Percentiles rank a stretch among this genome's conserved stretches.
Evolutionary conservation across 2,888 invertebrate genomes (phyloP).

Genomic region (Oithona nana): DNA sequence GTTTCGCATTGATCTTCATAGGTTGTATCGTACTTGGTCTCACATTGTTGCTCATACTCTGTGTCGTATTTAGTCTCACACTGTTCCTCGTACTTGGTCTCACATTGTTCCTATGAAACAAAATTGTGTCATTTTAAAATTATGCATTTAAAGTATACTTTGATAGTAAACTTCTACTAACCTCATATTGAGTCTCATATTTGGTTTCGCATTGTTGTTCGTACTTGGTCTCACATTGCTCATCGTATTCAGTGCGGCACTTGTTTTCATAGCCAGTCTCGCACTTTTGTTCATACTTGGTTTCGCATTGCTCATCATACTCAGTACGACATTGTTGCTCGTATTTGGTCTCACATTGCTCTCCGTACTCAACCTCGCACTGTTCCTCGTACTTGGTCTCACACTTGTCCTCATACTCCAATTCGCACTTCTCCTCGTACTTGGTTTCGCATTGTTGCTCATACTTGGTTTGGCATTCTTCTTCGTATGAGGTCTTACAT

Average conservation of each 20-base stretch:
- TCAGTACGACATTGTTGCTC: slow-evolving; percentile 17
- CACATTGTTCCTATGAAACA: slow-evolving; percentile 13
- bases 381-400: slow-evolving; percentile 9
- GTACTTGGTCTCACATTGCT: slow-evolving; percentile 17
- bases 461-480: slow-evolving; percentile 16
- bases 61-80: slow-evolving; percentile 17
- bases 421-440: slow-evolving; percentile 16
- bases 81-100: slow-evolving; percentile 17
- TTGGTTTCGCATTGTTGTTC: slow-evolving; percentile 15
- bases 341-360: slow-evolving; percentile 16
- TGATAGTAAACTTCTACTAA: no score
- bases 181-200: slow-evolving; percentile 12
- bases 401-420: slow-evolving; percentile 15
- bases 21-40: slow-evolving; percentile 8
- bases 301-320: slow-evolving; percentile 16
- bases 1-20: slow-evolving; percentile 12
- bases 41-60: slow-evolving; percentile 12
- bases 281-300: slow-evolving; percentile 17
- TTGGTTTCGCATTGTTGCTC: slow-evolving; percentile 16
- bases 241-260: slow-evolving; percentile 12
- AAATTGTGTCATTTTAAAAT: no score
- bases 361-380: not conserved
- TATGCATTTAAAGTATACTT: no score
- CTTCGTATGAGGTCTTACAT: slow-evolving; percentile 11
- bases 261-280: slow-evolving; percentile 12